These are phyloP conservation scores for Benitochromis conjunctus DNA, from an alignment of 2,113 vertebrate genomes.

Conservation along the genomic window DNA sequence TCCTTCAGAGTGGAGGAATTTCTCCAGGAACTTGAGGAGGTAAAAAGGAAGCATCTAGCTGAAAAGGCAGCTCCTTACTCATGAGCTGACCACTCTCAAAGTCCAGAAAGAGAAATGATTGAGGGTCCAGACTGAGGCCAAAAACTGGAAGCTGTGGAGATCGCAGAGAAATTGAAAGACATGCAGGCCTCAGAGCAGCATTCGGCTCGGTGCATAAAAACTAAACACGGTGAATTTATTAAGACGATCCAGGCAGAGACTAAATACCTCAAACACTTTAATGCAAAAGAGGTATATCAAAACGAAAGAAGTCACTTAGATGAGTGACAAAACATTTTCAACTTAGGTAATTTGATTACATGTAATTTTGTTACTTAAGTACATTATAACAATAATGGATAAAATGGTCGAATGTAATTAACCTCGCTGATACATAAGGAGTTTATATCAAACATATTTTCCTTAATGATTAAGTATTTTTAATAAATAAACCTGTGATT, in stretches of 20 bases:
- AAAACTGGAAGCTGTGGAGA: background rate
- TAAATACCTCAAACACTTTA: background rate
- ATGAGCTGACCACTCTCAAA: background rate
- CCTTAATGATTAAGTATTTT: background rate
- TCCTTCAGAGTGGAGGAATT: background rate
- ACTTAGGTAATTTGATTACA: background rate
- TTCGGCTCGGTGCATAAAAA: background rate
- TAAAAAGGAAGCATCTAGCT: background rate
- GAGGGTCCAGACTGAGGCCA: background rate
- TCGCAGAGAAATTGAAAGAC: background rate
- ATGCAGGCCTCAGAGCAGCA: background rate
- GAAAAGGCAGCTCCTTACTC: background rate
- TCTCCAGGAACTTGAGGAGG: background rate
- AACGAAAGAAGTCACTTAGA: background rate
- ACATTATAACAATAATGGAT: background rate
- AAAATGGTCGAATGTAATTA: too few species aligned
- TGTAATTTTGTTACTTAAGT: background rate
- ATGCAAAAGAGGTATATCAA: background rate
- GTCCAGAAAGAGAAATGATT: background rate
- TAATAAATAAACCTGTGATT: background rate
- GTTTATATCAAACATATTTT: background rate
- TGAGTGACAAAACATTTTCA: background rate
- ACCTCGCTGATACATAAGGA: background rate
- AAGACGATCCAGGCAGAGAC: background rate
- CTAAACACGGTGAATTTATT: background rate